Conservation (phyloP, 1,140 invertebrate species). For the Zaprionus ghesquierei region DNA sequence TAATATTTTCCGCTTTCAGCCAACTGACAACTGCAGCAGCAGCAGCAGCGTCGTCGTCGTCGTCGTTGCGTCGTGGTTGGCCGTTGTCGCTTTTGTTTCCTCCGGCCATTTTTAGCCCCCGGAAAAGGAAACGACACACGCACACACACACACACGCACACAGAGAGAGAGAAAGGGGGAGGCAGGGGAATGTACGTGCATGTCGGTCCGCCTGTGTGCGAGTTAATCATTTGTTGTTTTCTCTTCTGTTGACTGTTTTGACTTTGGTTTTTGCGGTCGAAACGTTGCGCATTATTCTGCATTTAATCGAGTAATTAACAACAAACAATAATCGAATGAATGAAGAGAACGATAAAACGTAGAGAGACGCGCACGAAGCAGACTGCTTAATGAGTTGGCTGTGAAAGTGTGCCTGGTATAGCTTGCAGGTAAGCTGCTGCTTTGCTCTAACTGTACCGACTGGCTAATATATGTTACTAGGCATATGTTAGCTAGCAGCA, state of each 20-base stretch:
- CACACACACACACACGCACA: constrained; percentile 12
- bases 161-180: no score
- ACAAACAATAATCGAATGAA: constrained; percentile 11
- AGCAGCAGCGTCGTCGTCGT: no score
- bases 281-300: neutral
- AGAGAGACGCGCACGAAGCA: no score
- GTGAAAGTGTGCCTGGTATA: no score
- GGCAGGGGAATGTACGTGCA: no score
- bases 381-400: neutral
- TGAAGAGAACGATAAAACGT: neutral
- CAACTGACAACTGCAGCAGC: constrained; percentile 33
- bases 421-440: no score
- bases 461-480: no score
- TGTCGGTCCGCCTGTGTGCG: neutral
- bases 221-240: constrained; percentile 25
- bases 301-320: constrained; percentile 12
- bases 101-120: constrained; percentile 12
- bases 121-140: constrained; percentile 62
- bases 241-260: neutral
- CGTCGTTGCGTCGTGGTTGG: constrained; percentile 31
- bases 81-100: constrained; percentile 44
- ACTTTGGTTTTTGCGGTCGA: neutral
- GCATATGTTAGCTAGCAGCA: no score
- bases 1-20: constrained; percentile 70
- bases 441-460: no score